A percentile compares a stretch with the other conserved stretches of the same genome.
These are phyloP conservation scores for Panthera tigris DNA, from an alignment of 2,113 vertebrate genomes.

Conservation along the genomic window DNA sequence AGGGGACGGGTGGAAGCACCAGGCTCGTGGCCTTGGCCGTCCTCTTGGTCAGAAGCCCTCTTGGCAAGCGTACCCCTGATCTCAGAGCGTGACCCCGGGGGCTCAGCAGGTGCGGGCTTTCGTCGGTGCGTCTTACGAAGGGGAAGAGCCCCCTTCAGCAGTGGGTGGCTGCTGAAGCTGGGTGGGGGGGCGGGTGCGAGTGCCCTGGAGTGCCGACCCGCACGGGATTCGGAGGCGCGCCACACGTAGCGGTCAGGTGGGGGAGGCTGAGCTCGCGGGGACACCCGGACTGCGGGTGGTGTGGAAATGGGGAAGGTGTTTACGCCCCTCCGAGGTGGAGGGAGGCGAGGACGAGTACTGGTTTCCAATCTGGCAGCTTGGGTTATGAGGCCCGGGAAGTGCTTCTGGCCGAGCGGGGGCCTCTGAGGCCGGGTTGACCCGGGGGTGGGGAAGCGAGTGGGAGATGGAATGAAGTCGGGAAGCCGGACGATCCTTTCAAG, in stretches of 20 bases:
- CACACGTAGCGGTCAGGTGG: background rate
- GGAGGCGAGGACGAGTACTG: background rate
- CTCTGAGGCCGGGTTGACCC: background rate
- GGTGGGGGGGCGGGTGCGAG: background rate
- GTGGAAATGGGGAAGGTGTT: background rate
- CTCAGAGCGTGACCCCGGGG: background rate
- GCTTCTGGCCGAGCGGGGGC: background rate
- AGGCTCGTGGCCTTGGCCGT: background rate
- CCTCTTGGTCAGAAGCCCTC: background rate
- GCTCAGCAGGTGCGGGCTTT: background rate
- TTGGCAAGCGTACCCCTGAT: background rate
- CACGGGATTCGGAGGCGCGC: background rate
- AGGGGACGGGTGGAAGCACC: background rate
- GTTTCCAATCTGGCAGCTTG: background rate
- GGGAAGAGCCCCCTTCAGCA: background rate
- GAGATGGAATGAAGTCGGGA: too few relatives aligned
- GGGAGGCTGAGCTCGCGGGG: background rate
- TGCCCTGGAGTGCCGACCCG: fast-evolving
- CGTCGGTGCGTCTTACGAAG: background rate
- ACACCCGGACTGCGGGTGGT: background rate
- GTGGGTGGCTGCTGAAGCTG: background rate
- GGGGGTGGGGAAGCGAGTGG: background rate
- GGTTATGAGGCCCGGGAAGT: background rate
- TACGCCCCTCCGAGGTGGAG: background rate
- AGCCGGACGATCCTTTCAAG: background rate